Evolutionary conservation across 2,113 vertebrate genomes (phyloP), one percentile per base, ranked within the genome.

Genomic region (Dendrocopos noguchii): DNA sequence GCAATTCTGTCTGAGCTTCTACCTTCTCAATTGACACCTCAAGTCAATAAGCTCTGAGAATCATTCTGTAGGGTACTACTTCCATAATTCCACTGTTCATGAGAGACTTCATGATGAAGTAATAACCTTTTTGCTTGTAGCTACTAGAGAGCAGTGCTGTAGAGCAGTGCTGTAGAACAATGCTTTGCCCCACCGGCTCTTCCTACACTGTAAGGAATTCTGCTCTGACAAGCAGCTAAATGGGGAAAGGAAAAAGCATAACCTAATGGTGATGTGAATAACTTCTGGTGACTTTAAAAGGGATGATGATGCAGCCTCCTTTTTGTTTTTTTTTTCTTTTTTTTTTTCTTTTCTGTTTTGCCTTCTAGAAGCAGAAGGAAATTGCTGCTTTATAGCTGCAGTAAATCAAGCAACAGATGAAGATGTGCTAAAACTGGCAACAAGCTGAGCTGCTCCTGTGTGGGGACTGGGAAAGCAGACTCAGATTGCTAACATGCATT

Each of bases 381-480:
- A 87, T 63, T 70, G 61, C 34, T 74, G 34, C 42, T 94, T 89
- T 79, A 79, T 78, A 75, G 78, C 87, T 80, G 46, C 63, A 68
- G 53, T 84, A 95, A 91, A 92, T 76, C 87, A 92, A 92, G 81
- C 34, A 81, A 75, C 75, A 73, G 87, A 82, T 68, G 83, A 91
- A 82, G 79, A 89, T 84, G 34, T 87, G 71, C 64, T 94, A 66
- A 81, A 95, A 95, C 91, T 50, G 56, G 75, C 39, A 89, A 95
- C 56, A 63, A 86, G 76, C 65, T 91, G 84, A 94, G 78, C 29
- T 91, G 81, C 70, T 89, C 57, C 67, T 55, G 67, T 75, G 70
- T 44, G 60, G 34, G 59, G 70, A 84, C 42, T 19, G 16, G 42
- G 55, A 76, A 9, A 63, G 46, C 39, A 82, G 71, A 80, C 34